Conservation (phyloP, 1,140 invertebrate species). For the Nomia melanderi region DNA sequence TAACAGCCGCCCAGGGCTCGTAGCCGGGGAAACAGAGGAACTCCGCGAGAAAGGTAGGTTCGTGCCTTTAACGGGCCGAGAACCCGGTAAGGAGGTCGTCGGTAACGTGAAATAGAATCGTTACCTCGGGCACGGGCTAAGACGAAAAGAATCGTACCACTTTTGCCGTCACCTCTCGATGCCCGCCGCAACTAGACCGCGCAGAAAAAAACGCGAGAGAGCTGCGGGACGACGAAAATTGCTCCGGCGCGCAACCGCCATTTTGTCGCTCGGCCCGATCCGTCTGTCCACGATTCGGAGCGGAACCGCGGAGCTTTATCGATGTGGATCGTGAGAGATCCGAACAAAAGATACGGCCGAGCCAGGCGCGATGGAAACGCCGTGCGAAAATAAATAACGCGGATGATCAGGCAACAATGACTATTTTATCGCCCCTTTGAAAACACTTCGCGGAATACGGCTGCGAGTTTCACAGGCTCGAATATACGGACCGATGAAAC, state of each 20-base stretch:
- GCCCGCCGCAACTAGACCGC: constrained; percentile 70
- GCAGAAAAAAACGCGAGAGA: constrained; percentile 63
- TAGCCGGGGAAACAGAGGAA: constrained; percentile 1
- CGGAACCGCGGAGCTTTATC: constrained; percentile 59
- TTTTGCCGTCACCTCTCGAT: constrained; percentile 46
- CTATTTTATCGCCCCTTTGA: neutral
- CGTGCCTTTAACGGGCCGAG: neutral
- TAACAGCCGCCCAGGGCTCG: neutral
- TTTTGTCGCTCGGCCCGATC: constrained; percentile 23
- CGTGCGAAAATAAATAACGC: neutral
- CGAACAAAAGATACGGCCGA: neutral
- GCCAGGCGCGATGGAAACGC: neutral
- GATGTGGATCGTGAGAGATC: constrained; percentile 1
- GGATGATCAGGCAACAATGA: neutral
- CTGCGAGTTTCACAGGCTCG: neutral
- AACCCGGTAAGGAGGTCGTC: constrained; percentile 12
- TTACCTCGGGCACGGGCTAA: constrained; percentile 44
- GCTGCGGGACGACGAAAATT: constrained; percentile 27
- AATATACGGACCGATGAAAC: too few species aligned
- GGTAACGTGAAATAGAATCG: constrained; percentile 44
- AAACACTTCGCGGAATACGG: neutral
- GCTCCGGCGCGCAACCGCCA: constrained; percentile 8
- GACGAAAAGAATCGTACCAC: constrained; percentile 59
- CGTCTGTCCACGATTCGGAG: constrained; percentile 59
- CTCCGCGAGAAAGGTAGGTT: constrained; percentile 9